Evolutionary conservation across 2,888 invertebrate genomes (phyloP).

Genomic region (Caenorhabditis becei): DNA sequence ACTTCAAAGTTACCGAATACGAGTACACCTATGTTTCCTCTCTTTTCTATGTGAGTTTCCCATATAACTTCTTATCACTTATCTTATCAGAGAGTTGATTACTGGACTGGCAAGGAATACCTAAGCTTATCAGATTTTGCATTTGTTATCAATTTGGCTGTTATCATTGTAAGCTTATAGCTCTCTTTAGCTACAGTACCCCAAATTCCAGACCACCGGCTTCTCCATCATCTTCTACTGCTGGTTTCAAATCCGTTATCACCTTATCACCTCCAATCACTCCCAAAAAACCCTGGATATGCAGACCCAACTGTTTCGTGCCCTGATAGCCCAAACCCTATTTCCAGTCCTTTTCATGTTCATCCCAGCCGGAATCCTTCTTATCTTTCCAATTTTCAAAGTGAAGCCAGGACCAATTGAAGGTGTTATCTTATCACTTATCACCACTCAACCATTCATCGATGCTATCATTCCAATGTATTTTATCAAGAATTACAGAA

Average conservation of each 20-base stretch:
- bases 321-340: conserved; percentile 38
- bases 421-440: conserved; percentile 10
- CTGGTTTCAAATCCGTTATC: conserved; percentile 11
- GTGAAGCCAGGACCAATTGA: conserved; percentile 22
- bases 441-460: conserved; percentile 34
- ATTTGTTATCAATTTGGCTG: not conserved
- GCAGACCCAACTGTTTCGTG: conserved; percentile 33
- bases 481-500: conserved; percentile 44
- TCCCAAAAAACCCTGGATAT: conserved; percentile 35
- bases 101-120: not conserved
- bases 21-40: conserved; percentile 19
- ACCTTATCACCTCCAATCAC: conserved; percentile 3
- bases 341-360: conserved; percentile 41
- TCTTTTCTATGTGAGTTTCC: conserved; percentile 30
- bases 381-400: conserved; percentile 34
- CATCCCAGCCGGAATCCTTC: conserved; percentile 29
- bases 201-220: conserved; percentile 9
- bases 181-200: not conserved
- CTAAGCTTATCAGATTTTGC: not conserved
- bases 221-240: conserved; percentile 35
- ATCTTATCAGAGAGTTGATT: not conserved
- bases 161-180: conserved; percentile 17
- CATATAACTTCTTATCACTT: not conserved
- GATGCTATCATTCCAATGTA: conserved; percentile 39
- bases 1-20: not conserved